phyloP scores from a whole-genome alignment of 1,140 invertebrate species.

The Dysdera silvatica region DNA sequence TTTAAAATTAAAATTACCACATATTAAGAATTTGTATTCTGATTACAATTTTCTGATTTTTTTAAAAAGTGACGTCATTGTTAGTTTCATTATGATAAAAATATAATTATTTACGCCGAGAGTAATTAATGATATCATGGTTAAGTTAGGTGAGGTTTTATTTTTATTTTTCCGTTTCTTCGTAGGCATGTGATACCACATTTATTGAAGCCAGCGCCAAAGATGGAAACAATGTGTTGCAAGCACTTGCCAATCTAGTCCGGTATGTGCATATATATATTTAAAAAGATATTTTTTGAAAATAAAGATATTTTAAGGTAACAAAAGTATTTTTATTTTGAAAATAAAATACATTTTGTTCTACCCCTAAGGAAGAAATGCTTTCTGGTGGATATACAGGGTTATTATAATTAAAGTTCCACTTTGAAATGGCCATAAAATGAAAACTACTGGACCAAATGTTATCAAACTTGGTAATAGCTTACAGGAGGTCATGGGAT shows the following conservation, averaged over 20 bases:
- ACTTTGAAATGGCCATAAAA: too few relatives aligned
- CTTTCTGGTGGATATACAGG: neutral
- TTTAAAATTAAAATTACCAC: too few relatives aligned
- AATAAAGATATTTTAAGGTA: neutral
- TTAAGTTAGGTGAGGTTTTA: slow-evolving; percentile 4
- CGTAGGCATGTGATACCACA: slow-evolving; percentile 49
- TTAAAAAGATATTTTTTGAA: neutral
- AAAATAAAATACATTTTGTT: too few relatives aligned
- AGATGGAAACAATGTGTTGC: slow-evolving; percentile 47
- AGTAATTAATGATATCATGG: neutral
- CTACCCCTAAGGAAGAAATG: neutral
- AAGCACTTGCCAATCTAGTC: slow-evolving; percentile 46
- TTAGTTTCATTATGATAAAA: neutral
- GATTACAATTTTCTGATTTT: too few relatives aligned
- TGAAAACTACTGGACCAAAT: neutral
- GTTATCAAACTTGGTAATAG: too few relatives aligned
- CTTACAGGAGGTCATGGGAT: too few relatives aligned
- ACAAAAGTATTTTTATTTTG: neutral
- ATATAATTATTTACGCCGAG: slow-evolving; percentile 35
- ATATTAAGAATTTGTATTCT: too few relatives aligned
- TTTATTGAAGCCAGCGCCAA: slow-evolving; percentile 57
- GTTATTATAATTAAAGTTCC: too few relatives aligned
- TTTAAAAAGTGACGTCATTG: neutral
- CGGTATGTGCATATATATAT: slow-evolving; percentile 38
- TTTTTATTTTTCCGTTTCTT: slow-evolving; percentile 7